phyloP scores from a whole-genome alignment of 2,113 vertebrate genomes.

The Cavia aperea region DNA sequence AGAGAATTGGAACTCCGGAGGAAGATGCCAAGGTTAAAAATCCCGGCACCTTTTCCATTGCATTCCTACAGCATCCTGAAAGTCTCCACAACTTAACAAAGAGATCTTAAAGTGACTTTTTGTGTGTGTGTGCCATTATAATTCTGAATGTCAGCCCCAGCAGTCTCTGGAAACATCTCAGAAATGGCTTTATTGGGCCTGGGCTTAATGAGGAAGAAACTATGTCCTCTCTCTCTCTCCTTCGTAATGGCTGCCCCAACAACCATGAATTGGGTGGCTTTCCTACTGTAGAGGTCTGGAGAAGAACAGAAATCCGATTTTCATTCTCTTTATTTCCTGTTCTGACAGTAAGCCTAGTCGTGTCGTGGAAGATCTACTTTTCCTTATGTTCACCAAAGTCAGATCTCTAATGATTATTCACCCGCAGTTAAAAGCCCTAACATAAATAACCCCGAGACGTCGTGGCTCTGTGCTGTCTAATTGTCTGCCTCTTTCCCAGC shows the following conservation, averaged over 20 bases:
- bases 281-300: not conserved
- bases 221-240: not conserved
- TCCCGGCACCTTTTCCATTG: not conserved
- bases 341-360: not conserved
- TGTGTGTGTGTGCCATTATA: not conserved
- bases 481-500: not conserved
- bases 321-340: not conserved
- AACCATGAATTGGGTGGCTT: fast-evolving
- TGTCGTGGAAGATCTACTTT: not conserved
- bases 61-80: fast-evolving
- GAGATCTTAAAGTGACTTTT: not conserved
- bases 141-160: not conserved
- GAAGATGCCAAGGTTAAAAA: not conserved
- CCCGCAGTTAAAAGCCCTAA: not conserved
- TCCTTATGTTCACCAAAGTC: not conserved
- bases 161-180: not conserved
- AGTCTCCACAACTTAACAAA: not conserved
- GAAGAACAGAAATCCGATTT: too few species aligned
- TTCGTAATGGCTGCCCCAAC: not conserved
- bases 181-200: fast-evolving
- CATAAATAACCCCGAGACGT: fast-evolving
- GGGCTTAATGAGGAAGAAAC: too few species aligned
- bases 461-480: fast-evolving
- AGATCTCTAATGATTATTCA: too few species aligned
- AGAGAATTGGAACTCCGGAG: not conserved